Conservation (phyloP, 2,113 vertebrate genomes). For the Mastomys coucha region DNA sequence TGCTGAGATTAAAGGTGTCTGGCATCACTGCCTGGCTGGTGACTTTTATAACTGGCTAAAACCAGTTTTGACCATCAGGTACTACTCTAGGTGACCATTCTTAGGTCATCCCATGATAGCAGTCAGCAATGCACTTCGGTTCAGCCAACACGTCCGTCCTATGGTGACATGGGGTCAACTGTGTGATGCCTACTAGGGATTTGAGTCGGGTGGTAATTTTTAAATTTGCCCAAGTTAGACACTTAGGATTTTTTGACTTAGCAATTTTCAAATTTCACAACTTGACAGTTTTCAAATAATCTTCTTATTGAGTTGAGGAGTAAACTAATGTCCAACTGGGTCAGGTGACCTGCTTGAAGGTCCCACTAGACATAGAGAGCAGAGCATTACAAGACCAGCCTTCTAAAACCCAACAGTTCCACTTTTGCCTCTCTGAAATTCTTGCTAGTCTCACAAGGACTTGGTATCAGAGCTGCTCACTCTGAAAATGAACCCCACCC, state of each 20-base stretch:
- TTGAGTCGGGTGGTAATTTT: not conserved
- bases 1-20: too few species aligned
- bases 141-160: not conserved
- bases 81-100: not conserved
- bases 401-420: not conserved
- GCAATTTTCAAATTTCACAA: conserved; percentile 28
- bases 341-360: not conserved
- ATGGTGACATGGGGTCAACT: too few species aligned
- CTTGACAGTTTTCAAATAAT: conserved; percentile 27
- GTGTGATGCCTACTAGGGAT: not conserved
- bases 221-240: not conserved
- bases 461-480: not conserved
- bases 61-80: not conserved
- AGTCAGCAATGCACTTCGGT: not conserved
- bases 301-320: conserved; percentile 26
- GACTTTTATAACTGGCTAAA: not conserved
- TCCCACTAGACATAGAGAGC: not conserved
- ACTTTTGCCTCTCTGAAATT: not conserved
- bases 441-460: not conserved
- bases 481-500: not conserved
- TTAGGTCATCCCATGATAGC: not conserved
- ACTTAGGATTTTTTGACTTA: conserved; percentile 5
- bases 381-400: not conserved
- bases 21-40: too few species aligned
- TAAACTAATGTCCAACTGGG: not conserved